These are phyloP conservation scores for Brachypodius melanocephalos DNA, from an alignment of 2,113 vertebrate genomes.

Conservation along the genomic window DNA sequence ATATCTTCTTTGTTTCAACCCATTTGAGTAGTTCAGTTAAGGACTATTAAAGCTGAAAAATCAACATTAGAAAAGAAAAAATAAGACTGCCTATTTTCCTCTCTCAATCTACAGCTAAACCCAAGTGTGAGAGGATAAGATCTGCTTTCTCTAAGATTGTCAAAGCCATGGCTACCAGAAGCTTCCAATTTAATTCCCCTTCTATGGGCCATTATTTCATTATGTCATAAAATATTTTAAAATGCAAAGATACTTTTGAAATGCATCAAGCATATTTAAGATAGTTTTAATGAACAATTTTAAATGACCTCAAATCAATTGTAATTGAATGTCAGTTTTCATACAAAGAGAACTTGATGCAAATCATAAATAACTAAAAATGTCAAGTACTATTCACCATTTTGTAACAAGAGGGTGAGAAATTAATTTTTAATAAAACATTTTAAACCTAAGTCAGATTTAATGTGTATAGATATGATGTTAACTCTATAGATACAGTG, in stretches of 20 bases:
- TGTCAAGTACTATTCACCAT: not conserved
- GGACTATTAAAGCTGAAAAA: constrained; percentile 29
- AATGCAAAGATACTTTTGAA: not conserved
- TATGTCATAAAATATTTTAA: not conserved
- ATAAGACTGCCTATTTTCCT: not conserved
- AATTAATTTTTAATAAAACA: not conserved
- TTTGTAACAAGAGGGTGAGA: not conserved
- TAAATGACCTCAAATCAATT: not conserved
- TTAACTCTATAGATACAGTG: not conserved
- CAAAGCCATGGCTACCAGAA: not conserved
- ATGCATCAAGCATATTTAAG: not conserved
- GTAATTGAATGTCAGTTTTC: not conserved
- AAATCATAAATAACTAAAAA: not conserved
- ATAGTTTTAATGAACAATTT: not conserved
- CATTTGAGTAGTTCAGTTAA: not conserved
- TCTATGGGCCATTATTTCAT: not conserved
- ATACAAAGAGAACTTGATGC: not conserved
- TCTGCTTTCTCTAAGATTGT: not conserved
- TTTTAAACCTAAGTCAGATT: not conserved
- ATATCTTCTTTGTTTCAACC: constrained; percentile 26
- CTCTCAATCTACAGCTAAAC: not conserved
- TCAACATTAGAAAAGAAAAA: not conserved
- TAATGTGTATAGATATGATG: not conserved
- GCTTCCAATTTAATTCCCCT: not conserved
- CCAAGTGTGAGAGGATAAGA: not conserved